Base-by-base conservation (phyloP, 1,140 invertebrate species). In the Lordiphosa stackelbergi region DNA sequence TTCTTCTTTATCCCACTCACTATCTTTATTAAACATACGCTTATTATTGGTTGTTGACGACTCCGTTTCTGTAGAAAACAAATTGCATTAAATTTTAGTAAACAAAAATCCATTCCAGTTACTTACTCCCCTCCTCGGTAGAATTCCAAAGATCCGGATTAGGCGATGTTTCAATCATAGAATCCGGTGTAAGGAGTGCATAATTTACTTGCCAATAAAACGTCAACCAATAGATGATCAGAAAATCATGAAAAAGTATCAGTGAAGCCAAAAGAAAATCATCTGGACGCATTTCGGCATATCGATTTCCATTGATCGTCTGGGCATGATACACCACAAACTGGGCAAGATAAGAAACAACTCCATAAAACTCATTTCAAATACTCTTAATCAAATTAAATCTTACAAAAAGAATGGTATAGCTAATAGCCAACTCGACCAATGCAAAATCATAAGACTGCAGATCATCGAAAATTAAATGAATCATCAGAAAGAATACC, bases 251-350 rank as follows among this genome's bases (percentile, higher is more conserved):
- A 10, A 84, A 85, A 0, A 85, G 49, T 36, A 85, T 81, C 0
- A 85, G 24, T 0, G 83, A 72, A 8, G 40, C 81, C 19, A 81
- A 31, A 5, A 61, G 12, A 5, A 24, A 59, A 3, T 85, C 83
- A 11, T 77, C 63, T 1, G 77, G 22, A 0, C 71, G 64, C 79
- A 85, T 85, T 52, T 85, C 81, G 0, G 71, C 79, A 11, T 73
- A 85, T 2, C 79, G 66, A 38, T 53, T 46, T 0, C 79, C 79
- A 56, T 55, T 31, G 1, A 85, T 85, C 3, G 74, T 79, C 38
- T 85, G 79, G 0, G 58, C 60, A 47, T 85, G 79, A 31, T 85
- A 85, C 58, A 85, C 66, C 0, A 85, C 38, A 47, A 85, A 85
- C 79, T 85, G 45, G 5, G 11, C 2, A 5, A n/a, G 7, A 10